Percentiles rank a stretch among this genome's conserved stretches.
Evolutionary conservation across 2,888 invertebrate genomes (phyloP).

Genomic region (Petrophora chlorosata): DNA sequence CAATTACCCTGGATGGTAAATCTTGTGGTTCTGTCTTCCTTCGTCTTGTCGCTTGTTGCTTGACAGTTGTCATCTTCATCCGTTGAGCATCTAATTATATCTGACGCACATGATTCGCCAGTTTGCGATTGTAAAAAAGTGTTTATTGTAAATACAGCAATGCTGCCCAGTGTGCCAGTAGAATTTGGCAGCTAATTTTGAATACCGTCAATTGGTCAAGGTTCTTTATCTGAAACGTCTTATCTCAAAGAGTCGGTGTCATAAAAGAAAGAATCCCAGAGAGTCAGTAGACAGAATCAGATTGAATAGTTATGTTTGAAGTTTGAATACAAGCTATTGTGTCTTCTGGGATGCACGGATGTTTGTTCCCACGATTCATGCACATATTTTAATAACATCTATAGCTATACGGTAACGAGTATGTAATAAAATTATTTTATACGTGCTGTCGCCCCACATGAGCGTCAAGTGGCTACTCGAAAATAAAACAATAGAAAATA

Average conservation of each 20-base stretch:
- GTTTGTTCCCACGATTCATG: conserved; percentile 2
- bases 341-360: neutral
- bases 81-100: no score
- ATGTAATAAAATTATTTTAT: conserved; percentile 5
- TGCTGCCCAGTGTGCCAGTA: neutral
- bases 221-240: neutral
- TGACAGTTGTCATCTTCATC: no score
- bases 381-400: neutral
- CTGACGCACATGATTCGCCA: no score
- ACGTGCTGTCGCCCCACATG: neutral
- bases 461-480: neutral
- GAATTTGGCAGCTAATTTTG: neutral
- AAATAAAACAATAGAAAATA: conserved; percentile 4
- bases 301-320: neutral
- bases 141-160: neutral
- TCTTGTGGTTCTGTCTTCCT: no score
- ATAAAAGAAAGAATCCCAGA: conserved; percentile 1
- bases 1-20: no score
- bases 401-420: neutral
- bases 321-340: neutral
- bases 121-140: no score
- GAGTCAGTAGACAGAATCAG: neutral
- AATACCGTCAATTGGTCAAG: conserved; percentile 1
- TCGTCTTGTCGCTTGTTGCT: no score
- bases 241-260: neutral